Base-by-base conservation (phyloP, 2,113 vertebrate species). In the Rhadina sibilatrix region DNA sequence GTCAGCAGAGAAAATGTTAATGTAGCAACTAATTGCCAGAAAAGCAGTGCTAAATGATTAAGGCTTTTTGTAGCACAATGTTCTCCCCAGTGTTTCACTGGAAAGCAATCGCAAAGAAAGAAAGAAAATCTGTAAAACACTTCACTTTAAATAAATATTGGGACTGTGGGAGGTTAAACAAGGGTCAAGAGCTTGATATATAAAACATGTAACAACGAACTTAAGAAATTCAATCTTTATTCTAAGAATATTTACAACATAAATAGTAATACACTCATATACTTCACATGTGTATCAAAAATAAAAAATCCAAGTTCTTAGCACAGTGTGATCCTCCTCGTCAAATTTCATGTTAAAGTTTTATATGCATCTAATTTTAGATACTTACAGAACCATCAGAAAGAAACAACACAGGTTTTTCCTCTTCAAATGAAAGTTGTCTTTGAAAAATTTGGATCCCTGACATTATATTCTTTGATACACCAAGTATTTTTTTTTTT, bases 181-280 rank as follows among this genome's bases (percentile, higher is more conserved):
- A 83, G 52, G 38, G 42, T 76, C 54, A 86, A 80, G 33, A 31
- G 71, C 19, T 85, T 40, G n/a, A 11, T 46, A 44, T 44, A 64
- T 33, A 91, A 91, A 87, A 77, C 33, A 57, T 5, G 5, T 42
- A 64, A 86, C 66, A 77, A 76, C 1, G 6, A 82, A 63, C n/a
- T 10, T 88, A 61, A 69, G 59, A 90, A 95, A 93, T 33, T 52
- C 16, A 59, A 50, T 38, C 33, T 96, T 94, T 95, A 90, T 86
- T 95, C 47, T 60, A 52, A 82, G 12, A 87, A 44, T 63, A 80
- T 50, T 72, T 83, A 83, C 79, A 92, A 81, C 83, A 91, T 69
- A 86, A 79, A 91, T 46, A 93, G 19, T 19, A 92, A 81, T 27
- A 56, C n/a, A 28, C 49, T 63, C 7, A 61, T 23, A 21, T 38